phyloP scores from a whole-genome alignment of 2,888 invertebrate species.

The Drosophila algonquin region DNA sequence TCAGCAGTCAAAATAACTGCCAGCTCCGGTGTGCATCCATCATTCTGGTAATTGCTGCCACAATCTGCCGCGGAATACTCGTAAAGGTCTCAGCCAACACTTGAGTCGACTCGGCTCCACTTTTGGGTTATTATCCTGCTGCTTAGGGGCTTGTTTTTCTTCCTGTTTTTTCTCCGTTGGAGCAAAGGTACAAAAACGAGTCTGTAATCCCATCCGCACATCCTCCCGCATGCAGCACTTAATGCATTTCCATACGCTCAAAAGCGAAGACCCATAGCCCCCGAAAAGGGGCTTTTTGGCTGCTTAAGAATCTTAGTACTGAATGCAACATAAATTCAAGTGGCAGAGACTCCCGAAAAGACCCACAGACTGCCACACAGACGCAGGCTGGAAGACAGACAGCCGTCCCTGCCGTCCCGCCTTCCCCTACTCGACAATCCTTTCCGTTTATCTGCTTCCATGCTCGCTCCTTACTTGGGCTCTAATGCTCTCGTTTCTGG shows the following conservation, averaged over 20 bases:
- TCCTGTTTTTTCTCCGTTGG: neutral
- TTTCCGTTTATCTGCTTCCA: slow-evolving; percentile 20
- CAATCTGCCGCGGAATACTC: slow-evolving; percentile 11
- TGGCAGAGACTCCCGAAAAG: slow-evolving; percentile 4
- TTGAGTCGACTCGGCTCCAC: slow-evolving; percentile 26
- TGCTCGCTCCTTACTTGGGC: neutral
- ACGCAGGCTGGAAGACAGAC: neutral
- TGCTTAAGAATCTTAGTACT: slow-evolving; percentile 2
- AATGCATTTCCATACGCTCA: slow-evolving; percentile 40
- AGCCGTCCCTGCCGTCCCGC: slow-evolving; percentile 23
- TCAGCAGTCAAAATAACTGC: neutral
- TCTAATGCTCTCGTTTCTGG: slow-evolving; percentile 1
- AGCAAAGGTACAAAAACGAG: neutral
- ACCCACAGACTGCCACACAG: neutral
- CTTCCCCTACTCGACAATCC: slow-evolving; percentile 20
- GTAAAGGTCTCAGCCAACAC: slow-evolving; percentile 8
- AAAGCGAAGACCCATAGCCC: neutral
- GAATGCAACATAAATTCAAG: slow-evolving; percentile 47
- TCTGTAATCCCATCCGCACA: slow-evolving; percentile 23
- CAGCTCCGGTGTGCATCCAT: slow-evolving; percentile 5
- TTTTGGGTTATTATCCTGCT: slow-evolving; percentile 27
- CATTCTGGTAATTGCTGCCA: slow-evolving; percentile 16
- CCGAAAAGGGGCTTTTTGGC: slow-evolving; percentile 6
- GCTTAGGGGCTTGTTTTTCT: slow-evolving; percentile 14
- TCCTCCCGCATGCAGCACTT: slow-evolving; percentile 29